phyloP scores from a whole-genome alignment of 2,888 invertebrate genomes.

The Slavum lentiscoides region DNA sequence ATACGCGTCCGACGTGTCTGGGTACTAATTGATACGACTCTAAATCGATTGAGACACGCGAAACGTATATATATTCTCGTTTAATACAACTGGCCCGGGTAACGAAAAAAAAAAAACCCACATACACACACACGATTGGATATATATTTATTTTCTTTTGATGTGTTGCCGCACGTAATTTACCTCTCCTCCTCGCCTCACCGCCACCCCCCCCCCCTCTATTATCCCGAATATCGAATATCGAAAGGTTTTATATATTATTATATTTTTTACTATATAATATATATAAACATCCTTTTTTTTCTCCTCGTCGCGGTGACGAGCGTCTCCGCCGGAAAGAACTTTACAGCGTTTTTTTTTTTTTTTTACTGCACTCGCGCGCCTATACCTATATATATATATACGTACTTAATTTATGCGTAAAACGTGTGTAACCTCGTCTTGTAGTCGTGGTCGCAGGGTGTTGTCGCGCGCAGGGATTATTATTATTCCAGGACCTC shows the following conservation, averaged over 20 bases:
- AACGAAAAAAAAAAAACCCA: conserved; percentile 7
- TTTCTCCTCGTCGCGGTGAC: neutral
- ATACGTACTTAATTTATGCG: too few relatives aligned
- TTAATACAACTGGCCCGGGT: neutral
- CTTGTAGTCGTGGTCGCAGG: too few relatives aligned
- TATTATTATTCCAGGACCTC: too few relatives aligned
- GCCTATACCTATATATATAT: neutral
- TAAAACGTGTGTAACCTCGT: too few relatives aligned
- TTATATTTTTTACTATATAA: neutral
- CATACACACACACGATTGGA: neutral
- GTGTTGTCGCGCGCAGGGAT: neutral
- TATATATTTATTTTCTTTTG: conserved; percentile 21
- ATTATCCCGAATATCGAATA: too few relatives aligned
- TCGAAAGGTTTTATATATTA: neutral
- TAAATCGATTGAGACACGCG: conserved; percentile 51
- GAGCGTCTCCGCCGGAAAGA: conserved; percentile 4
- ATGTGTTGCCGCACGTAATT: conserved; percentile 38
- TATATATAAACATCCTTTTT: too few relatives aligned
- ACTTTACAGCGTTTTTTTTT: neutral
- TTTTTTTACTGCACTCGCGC: neutral
- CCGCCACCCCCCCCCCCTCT: accelerated
- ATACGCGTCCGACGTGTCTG: conserved; percentile 12
- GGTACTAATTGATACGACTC: conserved; percentile 40
- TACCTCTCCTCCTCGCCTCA: neutral
- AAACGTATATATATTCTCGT: neutral